Evolutionary conservation across 2,113 vertebrate genomes (phyloP).

Genomic region (Alces alces): DNA sequence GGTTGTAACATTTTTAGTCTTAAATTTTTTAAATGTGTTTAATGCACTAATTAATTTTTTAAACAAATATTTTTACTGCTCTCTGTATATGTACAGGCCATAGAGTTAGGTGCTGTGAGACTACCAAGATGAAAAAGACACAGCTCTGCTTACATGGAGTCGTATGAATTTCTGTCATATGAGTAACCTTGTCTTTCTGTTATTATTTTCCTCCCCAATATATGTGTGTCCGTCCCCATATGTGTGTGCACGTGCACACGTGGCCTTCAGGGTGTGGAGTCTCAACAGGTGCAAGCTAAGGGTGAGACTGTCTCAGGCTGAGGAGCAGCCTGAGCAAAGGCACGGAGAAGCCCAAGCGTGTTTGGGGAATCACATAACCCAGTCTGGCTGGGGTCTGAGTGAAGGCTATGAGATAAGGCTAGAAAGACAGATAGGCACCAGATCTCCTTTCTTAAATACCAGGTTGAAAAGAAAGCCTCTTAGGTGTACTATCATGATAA

Average conservation of each 20-base stretch:
- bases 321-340: neutral
- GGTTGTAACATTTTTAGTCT: neutral
- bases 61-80: neutral
- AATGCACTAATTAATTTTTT: conserved; percentile 15
- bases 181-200: neutral
- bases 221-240: neutral
- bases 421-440: conserved; percentile 37
- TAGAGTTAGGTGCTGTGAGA: neutral
- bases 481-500: conserved; percentile 27
- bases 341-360: neutral
- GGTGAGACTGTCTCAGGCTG: neutral
- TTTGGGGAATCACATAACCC: neutral
- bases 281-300: neutral
- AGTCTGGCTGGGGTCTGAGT: neutral
- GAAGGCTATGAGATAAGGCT: neutral
- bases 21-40: conserved; percentile 1
- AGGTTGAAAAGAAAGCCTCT: conserved; percentile 25
- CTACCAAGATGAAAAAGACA: neutral
- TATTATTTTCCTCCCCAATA: neutral
- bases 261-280: neutral
- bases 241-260: neutral
- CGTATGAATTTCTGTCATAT: neutral
- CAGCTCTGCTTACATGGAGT: neutral
- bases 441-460: conserved; percentile 44
- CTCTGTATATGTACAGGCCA: neutral